Base-by-base conservation (phyloP, 2,888 invertebrate genomes). In the Hemicrepidius hirtus region DNA sequence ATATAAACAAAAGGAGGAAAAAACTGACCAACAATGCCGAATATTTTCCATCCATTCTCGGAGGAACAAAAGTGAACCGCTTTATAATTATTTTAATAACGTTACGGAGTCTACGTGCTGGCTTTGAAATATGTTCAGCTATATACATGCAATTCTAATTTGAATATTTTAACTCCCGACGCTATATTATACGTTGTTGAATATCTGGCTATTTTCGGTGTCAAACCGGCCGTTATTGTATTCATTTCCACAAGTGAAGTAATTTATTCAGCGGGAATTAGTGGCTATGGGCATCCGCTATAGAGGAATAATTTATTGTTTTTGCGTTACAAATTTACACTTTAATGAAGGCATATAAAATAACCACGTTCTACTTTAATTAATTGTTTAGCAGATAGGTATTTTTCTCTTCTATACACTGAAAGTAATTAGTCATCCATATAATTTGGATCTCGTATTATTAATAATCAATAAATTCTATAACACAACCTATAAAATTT, bases 121-220 rank as follows among this genome's bases (percentile, higher is more conserved):
- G 63, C 68, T 64, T 66, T 69, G 71, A 73, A 76, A 74, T 67
- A 74, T 68, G 74, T 74, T 44, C 68, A 35, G 28, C 41, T 32
- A 69, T 71, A 67, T 62, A 68, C 75, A 75, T 75, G 69, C 71
- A 71, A 68, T 21, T 46, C 71, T 75, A 75, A 77, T 77, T 77
- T 76, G 69, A 78, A 78, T 78, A 78, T 77, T 78, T 78, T 75
- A 68, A 73, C 72, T 75, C 49, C 20, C 73, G 21, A 28, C 55
- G 37, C 28, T 59, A 66, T 50, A 57, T 53, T 72, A 53, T 50
- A 69, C 68, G 55, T 53, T 62, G 74, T 63, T 70, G 74, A 68
- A 69, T 75, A 75, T 77, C 53, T 68, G 72, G 68, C 75, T 73
- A 75, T 75, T 77, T 76, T 75, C 70, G 66, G 70, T 75, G 76